Evolutionary conservation across 2,888 invertebrate species (phyloP).

Genomic region (Eupelmus urozonus): DNA sequence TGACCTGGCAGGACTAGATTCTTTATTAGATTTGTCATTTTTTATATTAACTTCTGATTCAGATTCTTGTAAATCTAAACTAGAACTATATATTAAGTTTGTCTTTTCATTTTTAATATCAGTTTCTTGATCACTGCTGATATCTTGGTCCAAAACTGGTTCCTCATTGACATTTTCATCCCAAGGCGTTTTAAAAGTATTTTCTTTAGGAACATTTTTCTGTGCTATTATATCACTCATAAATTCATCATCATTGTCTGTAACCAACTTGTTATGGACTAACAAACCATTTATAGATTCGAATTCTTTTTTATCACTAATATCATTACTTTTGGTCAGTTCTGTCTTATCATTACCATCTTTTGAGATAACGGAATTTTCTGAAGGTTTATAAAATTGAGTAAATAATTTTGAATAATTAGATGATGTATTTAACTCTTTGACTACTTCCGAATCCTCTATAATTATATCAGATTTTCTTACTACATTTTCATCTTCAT

Average conservation of each 20-base stretch:
- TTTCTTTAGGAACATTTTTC: not conserved
- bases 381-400: slow-evolving; percentile 19
- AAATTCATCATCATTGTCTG: not conserved
- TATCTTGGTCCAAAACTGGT: not conserved
- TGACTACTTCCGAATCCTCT: slow-evolving; percentile 25
- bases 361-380: slow-evolving; percentile 1
- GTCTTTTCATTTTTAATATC: not conserved
- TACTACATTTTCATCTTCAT: slow-evolving; percentile 43
- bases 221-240: not conserved
- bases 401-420: slow-evolving; percentile 19
- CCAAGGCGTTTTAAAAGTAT: slow-evolving; percentile 13
- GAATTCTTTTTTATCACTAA: not conserved
- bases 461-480: slow-evolving; percentile 40
- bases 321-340: not conserved
- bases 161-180: not conserved
- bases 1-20: not conserved
- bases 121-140: not conserved
- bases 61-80: not conserved
- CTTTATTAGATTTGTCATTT: not conserved
- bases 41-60: slow-evolving; percentile 9
- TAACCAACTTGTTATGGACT: not conserved
- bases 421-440: slow-evolving; percentile 19
- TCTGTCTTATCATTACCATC: slow-evolving; percentile 1
- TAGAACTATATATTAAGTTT: not conserved
- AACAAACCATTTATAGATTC: slow-evolving; percentile 17